phyloP scores from a whole-genome alignment of 2,888 invertebrate species.

The Drosophila prolongata region DNA sequence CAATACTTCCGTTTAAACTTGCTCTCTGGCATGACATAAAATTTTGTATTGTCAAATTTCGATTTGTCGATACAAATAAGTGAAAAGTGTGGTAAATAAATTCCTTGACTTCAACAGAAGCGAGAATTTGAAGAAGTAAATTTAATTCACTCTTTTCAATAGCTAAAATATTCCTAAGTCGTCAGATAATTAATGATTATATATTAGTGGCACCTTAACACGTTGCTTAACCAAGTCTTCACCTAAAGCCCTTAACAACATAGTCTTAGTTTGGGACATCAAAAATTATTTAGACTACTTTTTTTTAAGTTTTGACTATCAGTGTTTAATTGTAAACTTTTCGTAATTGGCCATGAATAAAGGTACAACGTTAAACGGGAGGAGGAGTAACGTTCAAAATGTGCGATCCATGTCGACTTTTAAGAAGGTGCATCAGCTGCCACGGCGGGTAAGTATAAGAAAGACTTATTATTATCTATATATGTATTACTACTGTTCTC shows the following conservation, averaged over 20 bases:
- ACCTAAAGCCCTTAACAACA: neutral
- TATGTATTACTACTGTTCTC: too few species aligned
- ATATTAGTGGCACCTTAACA: too few species aligned
- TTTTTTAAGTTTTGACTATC: slow-evolving; percentile 8
- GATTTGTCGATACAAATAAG: neutral
- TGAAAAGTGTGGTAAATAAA: neutral
- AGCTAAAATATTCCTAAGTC: too few species aligned
- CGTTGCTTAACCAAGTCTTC: neutral
- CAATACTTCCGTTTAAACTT: slow-evolving; percentile 64
- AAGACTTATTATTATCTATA: too few species aligned
- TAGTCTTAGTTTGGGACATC: slow-evolving; percentile 19
- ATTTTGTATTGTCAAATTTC: slow-evolving; percentile 29
- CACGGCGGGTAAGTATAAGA: slow-evolving; percentile 1
- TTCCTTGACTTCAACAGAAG: too few species aligned
- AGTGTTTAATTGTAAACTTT: slow-evolving; percentile 11
- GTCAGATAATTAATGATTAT: too few species aligned
- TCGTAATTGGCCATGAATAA: slow-evolving; percentile 16
- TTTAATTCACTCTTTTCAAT: too few species aligned
- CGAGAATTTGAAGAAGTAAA: too few species aligned
- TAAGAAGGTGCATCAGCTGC: slow-evolving; percentile 15
- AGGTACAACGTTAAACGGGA: neutral
- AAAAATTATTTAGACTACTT: slow-evolving; percentile 8
- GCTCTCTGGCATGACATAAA: slow-evolving; percentile 51
- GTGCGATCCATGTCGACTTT: slow-evolving; percentile 9
- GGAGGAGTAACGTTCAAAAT: slow-evolving; percentile 9